These are phyloP conservation scores for Gibbula magus DNA, from an alignment of 2,888 invertebrate species.

Conservation along the genomic window DNA sequence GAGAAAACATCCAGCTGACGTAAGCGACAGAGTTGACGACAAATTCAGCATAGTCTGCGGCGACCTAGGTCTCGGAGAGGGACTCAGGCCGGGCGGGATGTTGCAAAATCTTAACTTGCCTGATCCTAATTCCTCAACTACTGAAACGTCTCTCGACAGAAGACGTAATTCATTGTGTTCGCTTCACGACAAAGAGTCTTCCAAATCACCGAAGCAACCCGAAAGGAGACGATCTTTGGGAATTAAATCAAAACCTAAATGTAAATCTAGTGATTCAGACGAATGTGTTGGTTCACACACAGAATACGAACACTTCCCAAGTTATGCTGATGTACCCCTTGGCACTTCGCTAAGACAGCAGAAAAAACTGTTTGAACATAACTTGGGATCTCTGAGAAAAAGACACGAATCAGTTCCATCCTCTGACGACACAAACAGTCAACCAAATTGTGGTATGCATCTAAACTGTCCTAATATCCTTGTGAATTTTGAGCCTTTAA, in stretches of 20 bases:
- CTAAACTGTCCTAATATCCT: too few relatives aligned
- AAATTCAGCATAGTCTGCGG: constrained; percentile 46
- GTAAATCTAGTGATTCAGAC: background rate
- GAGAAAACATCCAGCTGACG: background rate
- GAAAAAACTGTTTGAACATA: constrained; percentile 59
- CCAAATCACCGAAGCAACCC: background rate
- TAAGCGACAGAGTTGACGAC: constrained; percentile 34
- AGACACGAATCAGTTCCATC: constrained; percentile 15
- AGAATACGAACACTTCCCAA: constrained; percentile 49
- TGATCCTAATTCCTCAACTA: background rate
- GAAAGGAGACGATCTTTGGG: background rate
- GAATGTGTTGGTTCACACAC: background rate
- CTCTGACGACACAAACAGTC: background rate
- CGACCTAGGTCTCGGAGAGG: constrained; percentile 62
- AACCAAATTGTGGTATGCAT: too few relatives aligned
- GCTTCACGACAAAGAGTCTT: background rate
- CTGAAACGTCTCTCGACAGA: too few relatives aligned
- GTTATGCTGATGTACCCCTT: constrained; percentile 59
- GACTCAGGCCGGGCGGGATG: constrained; percentile 52
- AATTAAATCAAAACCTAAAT: constrained; percentile 4
- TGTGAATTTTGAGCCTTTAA: background rate
- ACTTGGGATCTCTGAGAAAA: constrained; percentile 45
- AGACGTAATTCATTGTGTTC: background rate
- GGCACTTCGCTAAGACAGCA: constrained; percentile 67
- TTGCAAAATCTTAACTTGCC: constrained; percentile 25